phyloP scores from a whole-genome alignment of 2,113 vertebrate species.

The Channa maculata region DNA sequence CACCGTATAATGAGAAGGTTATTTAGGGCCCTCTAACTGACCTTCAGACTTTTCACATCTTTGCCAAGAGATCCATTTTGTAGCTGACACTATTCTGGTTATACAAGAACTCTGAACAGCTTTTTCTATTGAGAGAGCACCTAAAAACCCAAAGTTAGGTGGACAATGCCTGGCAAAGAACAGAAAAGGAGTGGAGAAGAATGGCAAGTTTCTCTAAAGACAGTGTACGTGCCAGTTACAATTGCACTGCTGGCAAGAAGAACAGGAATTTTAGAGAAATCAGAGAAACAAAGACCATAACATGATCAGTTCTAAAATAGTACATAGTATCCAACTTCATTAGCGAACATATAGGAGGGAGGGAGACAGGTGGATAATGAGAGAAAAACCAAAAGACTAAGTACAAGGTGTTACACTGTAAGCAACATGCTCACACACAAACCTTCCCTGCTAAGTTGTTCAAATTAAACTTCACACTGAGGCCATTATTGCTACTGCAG shows the following conservation, averaged over 20 bases:
- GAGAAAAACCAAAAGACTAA: not conserved
- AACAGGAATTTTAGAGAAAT: slow-evolving; percentile 15
- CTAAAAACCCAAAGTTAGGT: slow-evolving; percentile 15
- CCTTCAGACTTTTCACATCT: slow-evolving; percentile 61
- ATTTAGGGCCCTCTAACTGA: slow-evolving; percentile 61
- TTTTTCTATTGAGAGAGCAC: slow-evolving; percentile 1
- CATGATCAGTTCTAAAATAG: slow-evolving; percentile 26
- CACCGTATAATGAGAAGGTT: slow-evolving; percentile 70
- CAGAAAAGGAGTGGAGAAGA: not conserved
- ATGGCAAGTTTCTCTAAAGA: slow-evolving; percentile 13
- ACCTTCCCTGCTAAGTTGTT: slow-evolving; percentile 1
- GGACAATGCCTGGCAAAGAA: not conserved
- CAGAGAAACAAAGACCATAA: slow-evolving; percentile 27
- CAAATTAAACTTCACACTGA: slow-evolving; percentile 28
- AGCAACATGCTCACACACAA: slow-evolving; percentile 12
- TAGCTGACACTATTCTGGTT: slow-evolving; percentile 27
- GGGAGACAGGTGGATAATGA: not conserved
- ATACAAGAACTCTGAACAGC: slow-evolving; percentile 20
- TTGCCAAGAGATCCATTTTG: slow-evolving; percentile 20
- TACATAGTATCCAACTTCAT: slow-evolving; percentile 18
- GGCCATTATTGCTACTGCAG: not conserved
- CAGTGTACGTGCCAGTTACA: slow-evolving; percentile 57
- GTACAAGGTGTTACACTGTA: slow-evolving; percentile 23
- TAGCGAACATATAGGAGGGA: slow-evolving; percentile 18
- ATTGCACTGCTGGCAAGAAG: slow-evolving; percentile 16